Base-by-base conservation (phyloP, 2,797 vertebrate genomes). In the Peromyscus nudipes region DNA sequence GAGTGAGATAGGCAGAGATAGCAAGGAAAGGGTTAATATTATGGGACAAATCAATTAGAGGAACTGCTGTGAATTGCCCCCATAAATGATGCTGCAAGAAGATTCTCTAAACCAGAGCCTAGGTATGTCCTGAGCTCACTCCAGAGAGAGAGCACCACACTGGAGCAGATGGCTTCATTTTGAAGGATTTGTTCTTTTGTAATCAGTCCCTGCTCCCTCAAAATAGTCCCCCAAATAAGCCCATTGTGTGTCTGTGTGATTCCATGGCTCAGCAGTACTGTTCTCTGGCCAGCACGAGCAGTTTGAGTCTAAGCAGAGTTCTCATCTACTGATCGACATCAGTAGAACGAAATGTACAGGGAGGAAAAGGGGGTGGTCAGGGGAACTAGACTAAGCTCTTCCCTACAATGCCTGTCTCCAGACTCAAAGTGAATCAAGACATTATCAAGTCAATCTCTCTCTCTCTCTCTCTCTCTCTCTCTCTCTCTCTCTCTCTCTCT, bases 141-240 rank as follows among this genome's bases (percentile, higher is more conserved):
- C 9, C 62, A 67, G 1, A 43, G 57, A 89, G 75, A 46, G 65
- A 73, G 13, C 13, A 52, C 19, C 69, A 34, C 16, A 31, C 0
- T 52, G 60, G 55, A 57, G 62, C 31, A 77, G 21, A 64, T 29
- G 2, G 17, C 27, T 73, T 88, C 12, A 55, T 87, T 83, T 76
- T 0, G 11, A 91, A 92, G 60, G 60, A 10, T 69, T 80, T 52
- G 49, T 17, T 94, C 49, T 14, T 94, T 43, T n/a, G 49, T 25
- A 92, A 57, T 71, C 52, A 80, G 71, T 82, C 67, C 55, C 29
- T 83, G 65, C 37, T 94, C 46, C 37, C 60, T 96, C 37, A 77
- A 67, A 89, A 77, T 75, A 25, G 6, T 19, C 49, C 71, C 49
- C 77, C 57, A 76, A 96, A 96, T 52, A 91, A 96, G 75, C n/a